Base-by-base conservation (phyloP, 2,888 invertebrate species). In the Acanthosepion esculentum region DNA sequence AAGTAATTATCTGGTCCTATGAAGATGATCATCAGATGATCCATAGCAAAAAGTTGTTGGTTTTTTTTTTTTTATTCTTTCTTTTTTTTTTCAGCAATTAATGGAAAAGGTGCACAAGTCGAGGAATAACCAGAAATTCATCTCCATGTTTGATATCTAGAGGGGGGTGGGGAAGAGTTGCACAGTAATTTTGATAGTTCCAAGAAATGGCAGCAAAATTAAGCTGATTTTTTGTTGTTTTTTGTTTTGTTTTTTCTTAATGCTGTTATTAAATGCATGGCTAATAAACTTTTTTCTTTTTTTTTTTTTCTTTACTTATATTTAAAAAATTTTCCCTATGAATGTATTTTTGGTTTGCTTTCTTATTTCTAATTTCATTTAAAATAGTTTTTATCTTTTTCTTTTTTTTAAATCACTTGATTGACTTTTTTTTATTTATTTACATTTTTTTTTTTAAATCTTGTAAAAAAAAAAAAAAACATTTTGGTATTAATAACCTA, bases 341-440 rank as follows among this genome's bases (percentile, higher is more conserved):
- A 15, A n/a, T 78, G 78, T 78, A 78, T 78, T 78, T 78, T 78
- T 78, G 78, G n/a, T 78, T n/a, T n/a, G n/a, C 78, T n/a, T 78
- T n/a, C 15, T 78, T 15, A 78, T 55, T 55, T 55, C 55, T 55
- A 55, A 55, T 23, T 59, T 59, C 59, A 59, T 59, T 59, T 59
- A 23, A 59, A 59, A 23, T 23, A 59, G 23, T 23, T 59, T 59
- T 59, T 23, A 20, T 55, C 15, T 55, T 55, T 55, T 59, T 23
- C 5, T 59, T 20, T 20, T 59, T 59, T 20, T 20, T 59, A 5
- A 23, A 6, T 6, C 23, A 6, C 6, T 20, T 20, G 15, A 20
- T 53, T 55, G 18, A 15, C 1, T 78, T n/a, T n/a, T n/a, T n/a
- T n/a, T n/a, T 33, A 78, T n/a, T 78, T 12, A 33, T 78, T n/a